Evolutionary conservation across 2,888 invertebrate species (phyloP).

Genomic region (Andrena fulva): DNA sequence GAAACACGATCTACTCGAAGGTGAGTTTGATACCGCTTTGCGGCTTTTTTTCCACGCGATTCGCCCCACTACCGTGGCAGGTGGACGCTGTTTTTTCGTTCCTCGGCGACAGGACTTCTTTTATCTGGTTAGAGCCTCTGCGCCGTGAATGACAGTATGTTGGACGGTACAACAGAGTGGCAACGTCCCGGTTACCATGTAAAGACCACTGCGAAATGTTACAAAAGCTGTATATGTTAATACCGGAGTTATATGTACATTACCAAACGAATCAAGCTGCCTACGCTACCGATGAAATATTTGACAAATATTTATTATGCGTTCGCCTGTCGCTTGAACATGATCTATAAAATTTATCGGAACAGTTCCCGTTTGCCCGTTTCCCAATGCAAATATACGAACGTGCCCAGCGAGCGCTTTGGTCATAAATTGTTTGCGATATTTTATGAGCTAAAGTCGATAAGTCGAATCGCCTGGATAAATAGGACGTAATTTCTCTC

Average conservation of each 20-base stretch:
- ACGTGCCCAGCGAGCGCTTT: constrained; percentile 27
- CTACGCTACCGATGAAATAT: constrained; percentile 15
- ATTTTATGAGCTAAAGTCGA: constrained; percentile 32
- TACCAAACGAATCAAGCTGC: neutral
- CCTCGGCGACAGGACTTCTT: constrained; percentile 6
- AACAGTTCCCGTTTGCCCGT: constrained; percentile 16
- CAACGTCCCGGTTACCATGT: no score
- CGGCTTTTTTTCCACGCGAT: neutral
- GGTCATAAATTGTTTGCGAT: constrained; percentile 41
- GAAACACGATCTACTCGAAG: constrained; percentile 44
- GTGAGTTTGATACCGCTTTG: constrained; percentile 48
- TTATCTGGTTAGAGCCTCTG: no score
- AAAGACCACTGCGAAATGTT: no score
- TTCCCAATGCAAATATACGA: constrained; percentile 40
- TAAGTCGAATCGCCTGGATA: constrained; percentile 18
- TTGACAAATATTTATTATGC: constrained; percentile 32
- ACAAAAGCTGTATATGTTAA: neutral
- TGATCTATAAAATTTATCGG: constrained; percentile 49
- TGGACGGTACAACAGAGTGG: no score
- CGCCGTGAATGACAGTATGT: no score
- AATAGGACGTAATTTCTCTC: constrained; percentile 35
- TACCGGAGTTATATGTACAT: neutral
- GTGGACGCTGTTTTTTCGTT: neutral
- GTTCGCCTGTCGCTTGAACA: constrained; percentile 22
- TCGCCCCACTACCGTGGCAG: neutral